Percentiles rank a stretch among this genome's conserved stretches.
Evolutionary conservation across 2,888 invertebrate species (phyloP).

Genomic region (Lamproptera curius): DNA sequence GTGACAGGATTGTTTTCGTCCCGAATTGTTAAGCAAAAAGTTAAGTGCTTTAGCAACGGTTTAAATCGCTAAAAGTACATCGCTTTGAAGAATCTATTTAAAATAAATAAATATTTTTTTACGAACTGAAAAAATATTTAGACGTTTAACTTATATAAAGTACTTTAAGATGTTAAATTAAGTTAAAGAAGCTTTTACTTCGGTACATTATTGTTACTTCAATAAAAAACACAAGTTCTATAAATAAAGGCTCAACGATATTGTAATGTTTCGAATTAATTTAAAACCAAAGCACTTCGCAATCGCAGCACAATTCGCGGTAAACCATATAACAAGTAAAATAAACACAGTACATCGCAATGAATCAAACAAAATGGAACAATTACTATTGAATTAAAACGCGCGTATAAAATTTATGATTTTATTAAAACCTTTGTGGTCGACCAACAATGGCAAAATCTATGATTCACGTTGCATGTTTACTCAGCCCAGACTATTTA

Average conservation of each 20-base stretch:
- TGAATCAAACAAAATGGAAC: slow-evolving; percentile 12
- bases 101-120: neutral
- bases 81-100: slow-evolving; percentile 4
- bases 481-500: too few species aligned
- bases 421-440: slow-evolving; percentile 10
- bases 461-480: slow-evolving; percentile 13
- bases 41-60: slow-evolving; percentile 1
- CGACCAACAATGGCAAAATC: slow-evolving; percentile 13
- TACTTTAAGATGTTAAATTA: too few species aligned
- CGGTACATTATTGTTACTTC: neutral
- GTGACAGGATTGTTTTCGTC: neutral
- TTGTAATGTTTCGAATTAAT: too few species aligned
- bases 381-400: slow-evolving; percentile 15
- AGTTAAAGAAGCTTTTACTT: too few species aligned
- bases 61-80: slow-evolving; percentile 6
- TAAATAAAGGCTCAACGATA: neutral
- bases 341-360: slow-evolving; percentile 4
- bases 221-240: neutral
- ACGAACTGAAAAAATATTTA: neutral
- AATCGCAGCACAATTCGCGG: slow-evolving; percentile 4
- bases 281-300: too few species aligned
- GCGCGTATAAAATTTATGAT: slow-evolving; percentile 15
- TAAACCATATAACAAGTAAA: slow-evolving; percentile 10
- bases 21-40: slow-evolving; percentile 7
- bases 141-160: neutral